Base-by-base conservation (phyloP, 2,888 invertebrate species). In the Luperina testacea region DNA sequence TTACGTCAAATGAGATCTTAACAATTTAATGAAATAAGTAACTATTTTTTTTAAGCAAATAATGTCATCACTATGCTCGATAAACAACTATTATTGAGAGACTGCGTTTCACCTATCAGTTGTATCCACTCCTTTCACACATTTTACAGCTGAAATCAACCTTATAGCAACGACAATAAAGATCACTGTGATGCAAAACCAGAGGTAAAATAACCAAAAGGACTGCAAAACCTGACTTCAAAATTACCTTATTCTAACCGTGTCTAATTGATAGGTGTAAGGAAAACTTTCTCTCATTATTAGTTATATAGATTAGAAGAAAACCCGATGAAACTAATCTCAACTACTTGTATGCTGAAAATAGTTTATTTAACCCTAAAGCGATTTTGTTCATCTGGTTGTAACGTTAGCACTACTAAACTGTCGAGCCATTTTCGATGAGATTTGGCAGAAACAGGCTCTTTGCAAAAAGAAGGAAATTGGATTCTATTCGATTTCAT, bases 1-100 rank as follows among this genome's bases (percentile, higher is more conserved):
- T 77, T 77, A 77, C 13, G 67, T 11, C 20, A 59, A 57, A 57
- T 9, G 57, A 77, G 78, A 78, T 77, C 65, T 65, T 65, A 11
- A n/a, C 65, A 57, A 45, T 27, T 27, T 11, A 63, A 27, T 17
- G 8, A 15, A 61, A 7, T 63, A 32, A 32, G 32, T 32, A 13
- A 59, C 32, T 32, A 75, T 38, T 63, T 61, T 42, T 70, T 3
- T 73, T n/a, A 61, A n/a, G n/a, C 8, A 42, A 53, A 45, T 20
- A 20, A 42, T 24, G 51, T 24, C 7, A 74, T 5, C 24, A 71
- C 4, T 75, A 48, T 48, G 15, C 15, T 68, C 13, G 38, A 42
- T 27, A 42, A 53, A 20, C 53, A 53, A 53, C 13, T 48, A 48
- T 0, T 48, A 48, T 48, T 48, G 48, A 48, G 3, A 45, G 45